A percentile compares a stretch with the other conserved stretches of the same genome.
Conservation (phyloP, 64 coral and sea anemone species). For the Orbicella faveolata region DNA sequence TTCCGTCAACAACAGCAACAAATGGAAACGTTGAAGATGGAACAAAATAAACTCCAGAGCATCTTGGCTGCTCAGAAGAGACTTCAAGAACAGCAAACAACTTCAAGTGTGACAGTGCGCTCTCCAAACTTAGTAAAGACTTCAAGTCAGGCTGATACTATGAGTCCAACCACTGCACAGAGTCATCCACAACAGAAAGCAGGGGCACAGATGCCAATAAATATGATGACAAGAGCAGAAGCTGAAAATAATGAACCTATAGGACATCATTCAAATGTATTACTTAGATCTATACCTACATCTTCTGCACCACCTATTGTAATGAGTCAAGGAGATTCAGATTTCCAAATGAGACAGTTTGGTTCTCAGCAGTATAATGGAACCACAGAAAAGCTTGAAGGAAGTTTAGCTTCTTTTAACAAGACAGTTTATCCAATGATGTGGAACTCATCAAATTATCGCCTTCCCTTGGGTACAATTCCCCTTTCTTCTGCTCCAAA, state of each 20-base stretch:
- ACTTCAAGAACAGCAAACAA: slow-evolving; percentile 8
- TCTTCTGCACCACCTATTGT: not conserved
- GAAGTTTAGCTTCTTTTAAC: slow-evolving; percentile 13
- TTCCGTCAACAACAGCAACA: slow-evolving; percentile 81
- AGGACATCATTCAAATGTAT: not conserved
- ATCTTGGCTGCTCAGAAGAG: slow-evolving; percentile 69
- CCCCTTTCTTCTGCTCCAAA: not conserved
- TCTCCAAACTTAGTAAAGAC: not conserved
- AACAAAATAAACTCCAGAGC: slow-evolving; percentile 74
- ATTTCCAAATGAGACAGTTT: not conserved
- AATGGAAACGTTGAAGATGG: slow-evolving; percentile 76
- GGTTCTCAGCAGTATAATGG: not conserved
- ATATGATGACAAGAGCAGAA: not conserved
- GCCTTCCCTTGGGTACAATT: not conserved
- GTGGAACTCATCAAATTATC: slow-evolving; percentile 46
- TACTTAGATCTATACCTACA: not conserved
- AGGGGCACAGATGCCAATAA: not conserved
- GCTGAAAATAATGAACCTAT: not conserved
- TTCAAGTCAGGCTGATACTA: not conserved
- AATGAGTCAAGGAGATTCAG: not conserved
- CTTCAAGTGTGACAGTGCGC: not conserved
- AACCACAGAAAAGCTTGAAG: not conserved
- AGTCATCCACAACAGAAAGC: slow-evolving; percentile 9
- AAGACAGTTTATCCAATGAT: slow-evolving; percentile 29
- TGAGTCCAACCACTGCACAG: not conserved